These are phyloP conservation scores for Ceramica pisi DNA, from an alignment of 2,888 invertebrate genomes.

Conservation along the genomic window DNA sequence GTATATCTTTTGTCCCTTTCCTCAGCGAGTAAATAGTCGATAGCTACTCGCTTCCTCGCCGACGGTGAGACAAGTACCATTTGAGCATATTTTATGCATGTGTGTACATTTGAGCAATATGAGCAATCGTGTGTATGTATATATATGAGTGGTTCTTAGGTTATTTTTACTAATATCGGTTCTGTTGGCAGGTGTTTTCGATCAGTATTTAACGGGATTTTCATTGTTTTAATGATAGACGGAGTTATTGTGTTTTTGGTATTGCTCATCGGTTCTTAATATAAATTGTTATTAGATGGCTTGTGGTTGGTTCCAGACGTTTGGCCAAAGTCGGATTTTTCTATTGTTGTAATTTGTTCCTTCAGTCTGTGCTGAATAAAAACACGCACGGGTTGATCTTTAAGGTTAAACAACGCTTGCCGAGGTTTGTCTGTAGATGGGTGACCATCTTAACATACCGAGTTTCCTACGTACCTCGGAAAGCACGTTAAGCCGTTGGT, in stretches of 20 bases:
- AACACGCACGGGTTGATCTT: too few relatives aligned
- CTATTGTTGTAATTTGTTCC: not conserved
- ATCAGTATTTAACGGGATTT: slow-evolving; percentile 31
- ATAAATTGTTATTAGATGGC: not conserved
- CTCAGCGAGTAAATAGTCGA: too few relatives aligned
- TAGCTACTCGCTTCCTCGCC: too few relatives aligned
- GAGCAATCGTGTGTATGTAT: too few relatives aligned
- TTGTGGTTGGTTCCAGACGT: not conserved
- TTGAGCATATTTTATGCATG: not conserved
- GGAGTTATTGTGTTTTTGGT: slow-evolving; percentile 29
- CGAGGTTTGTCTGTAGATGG: too few relatives aligned
- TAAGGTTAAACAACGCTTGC: too few relatives aligned
- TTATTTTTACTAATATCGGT: slow-evolving; percentile 48
- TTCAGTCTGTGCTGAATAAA: not conserved
- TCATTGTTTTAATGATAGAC: slow-evolving; percentile 40
- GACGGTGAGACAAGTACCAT: too few relatives aligned
- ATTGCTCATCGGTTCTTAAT: slow-evolving; percentile 36
- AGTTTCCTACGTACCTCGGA: too few relatives aligned
- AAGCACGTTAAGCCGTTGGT: too few relatives aligned
- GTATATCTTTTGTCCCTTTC: too few relatives aligned
- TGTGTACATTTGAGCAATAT: not conserved
- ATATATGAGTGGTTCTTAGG: slow-evolving; percentile 11
- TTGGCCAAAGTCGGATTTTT: not conserved
- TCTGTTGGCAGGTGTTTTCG: slow-evolving; percentile 52
- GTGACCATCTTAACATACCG: too few relatives aligned